phyloP scores from a whole-genome alignment of 2,113 vertebrate species.

The Pantherophis guttatus region DNA sequence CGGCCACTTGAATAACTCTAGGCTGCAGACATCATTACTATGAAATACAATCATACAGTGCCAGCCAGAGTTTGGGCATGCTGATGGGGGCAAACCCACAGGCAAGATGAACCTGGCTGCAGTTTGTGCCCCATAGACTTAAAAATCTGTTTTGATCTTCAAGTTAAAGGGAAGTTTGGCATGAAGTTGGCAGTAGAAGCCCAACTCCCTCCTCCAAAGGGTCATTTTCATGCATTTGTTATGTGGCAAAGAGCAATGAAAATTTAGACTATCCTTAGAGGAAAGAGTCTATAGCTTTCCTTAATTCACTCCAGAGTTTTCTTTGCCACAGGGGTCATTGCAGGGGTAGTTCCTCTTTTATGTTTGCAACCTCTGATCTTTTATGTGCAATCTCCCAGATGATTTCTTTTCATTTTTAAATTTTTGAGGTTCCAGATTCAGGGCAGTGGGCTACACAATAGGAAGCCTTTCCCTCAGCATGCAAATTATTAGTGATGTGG shows the following conservation, averaged over 20 bases:
- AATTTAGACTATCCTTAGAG: background rate
- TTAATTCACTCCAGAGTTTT: slow-evolving; percentile 16
- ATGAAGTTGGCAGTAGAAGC: background rate
- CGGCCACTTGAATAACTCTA: background rate
- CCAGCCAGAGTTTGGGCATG: background rate
- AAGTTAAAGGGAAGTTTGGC: background rate
- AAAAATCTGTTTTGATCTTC: background rate
- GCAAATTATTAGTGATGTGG: slow-evolving; percentile 3
- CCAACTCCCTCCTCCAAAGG: background rate
- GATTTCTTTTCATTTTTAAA: background rate
- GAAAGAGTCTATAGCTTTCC: background rate
- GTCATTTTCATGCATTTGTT: background rate
- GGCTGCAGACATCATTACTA: background rate
- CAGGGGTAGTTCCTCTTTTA: slow-evolving; percentile 3
- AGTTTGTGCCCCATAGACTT: background rate
- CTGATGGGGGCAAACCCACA: background rate
- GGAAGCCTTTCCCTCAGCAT: background rate
- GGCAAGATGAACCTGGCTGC: background rate
- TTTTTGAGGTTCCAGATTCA: background rate
- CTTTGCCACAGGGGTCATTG: slow-evolving; percentile 1
- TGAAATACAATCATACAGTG: background rate
- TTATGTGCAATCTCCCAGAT: background rate
- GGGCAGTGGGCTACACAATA: background rate
- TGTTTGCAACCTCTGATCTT: slow-evolving; percentile 9
- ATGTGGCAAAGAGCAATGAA: background rate